These are phyloP conservation scores for Pseudococcus jackbeardsleyi DNA, from an alignment of 2,888 invertebrate species.

Conservation along the genomic window DNA sequence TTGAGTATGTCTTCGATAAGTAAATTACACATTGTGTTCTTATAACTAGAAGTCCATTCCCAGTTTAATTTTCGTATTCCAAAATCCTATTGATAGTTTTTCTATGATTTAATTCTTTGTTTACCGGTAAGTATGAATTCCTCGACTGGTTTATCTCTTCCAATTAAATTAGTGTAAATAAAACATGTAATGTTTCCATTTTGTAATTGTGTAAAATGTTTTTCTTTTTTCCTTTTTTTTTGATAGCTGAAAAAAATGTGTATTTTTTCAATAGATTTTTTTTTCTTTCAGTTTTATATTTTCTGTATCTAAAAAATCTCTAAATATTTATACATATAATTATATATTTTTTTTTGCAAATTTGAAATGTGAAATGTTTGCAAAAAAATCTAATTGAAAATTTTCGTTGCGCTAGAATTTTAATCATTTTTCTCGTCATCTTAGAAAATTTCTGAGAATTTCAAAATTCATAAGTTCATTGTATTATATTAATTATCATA, in stretches of 20 bases:
- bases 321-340: no score
- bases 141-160: neutral
- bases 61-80: neutral
- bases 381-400: no score
- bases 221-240: neutral
- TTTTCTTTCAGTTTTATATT: neutral
- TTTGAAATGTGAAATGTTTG: no score
- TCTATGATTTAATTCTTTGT: neutral
- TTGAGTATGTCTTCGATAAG: neutral
- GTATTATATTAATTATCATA: no score
- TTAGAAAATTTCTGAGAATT: no score
- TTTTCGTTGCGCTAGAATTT: no score
- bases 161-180: neutral
- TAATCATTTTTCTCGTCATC: no score
- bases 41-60: neutral
- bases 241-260: neutral
- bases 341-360: no score
- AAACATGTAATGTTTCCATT: neutral
- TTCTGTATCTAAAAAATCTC: neutral
- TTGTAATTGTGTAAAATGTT: neutral
- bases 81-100: neutral
- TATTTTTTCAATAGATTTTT: slow-evolving; percentile 12
- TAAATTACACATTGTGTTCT: neutral
- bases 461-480: no score
- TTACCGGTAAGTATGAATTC: neutral